Evolutionary conservation across 2,888 invertebrate genomes (phyloP).

Genomic region (Eristalinus sepulchralis): DNA sequence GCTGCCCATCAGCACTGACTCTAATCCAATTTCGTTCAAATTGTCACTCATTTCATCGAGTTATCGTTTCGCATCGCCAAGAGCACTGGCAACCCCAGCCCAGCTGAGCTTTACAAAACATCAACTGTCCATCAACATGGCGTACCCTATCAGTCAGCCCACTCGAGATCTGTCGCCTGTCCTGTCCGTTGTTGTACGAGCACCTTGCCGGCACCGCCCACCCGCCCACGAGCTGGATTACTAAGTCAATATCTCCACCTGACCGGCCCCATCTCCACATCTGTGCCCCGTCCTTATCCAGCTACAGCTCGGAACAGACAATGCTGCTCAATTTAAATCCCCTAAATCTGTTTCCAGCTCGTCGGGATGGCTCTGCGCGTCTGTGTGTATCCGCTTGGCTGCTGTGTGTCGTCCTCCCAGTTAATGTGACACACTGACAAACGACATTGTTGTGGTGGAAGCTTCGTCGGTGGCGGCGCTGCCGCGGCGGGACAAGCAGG

Average conservation of each 20-base stretch:
- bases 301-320: background rate
- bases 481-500: no score
- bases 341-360: constrained; percentile 48
- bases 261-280: background rate
- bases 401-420: background rate
- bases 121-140: constrained; percentile 41
- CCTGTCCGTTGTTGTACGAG: background rate
- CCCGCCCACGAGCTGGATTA: background rate
- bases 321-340: constrained; percentile 39
- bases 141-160: constrained; percentile 3
- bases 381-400: background rate
- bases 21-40: constrained; percentile 40
- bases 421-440: constrained; percentile 35
- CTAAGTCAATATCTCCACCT: constrained; percentile 32
- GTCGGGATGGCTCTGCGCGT: constrained; percentile 1
- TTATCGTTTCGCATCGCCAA: constrained; percentile 36
- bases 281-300: background rate
- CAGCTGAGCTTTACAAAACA: constrained; percentile 1
- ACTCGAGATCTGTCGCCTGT: background rate
- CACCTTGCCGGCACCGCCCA: background rate
- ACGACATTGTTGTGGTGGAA: constrained; percentile 12
- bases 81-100: background rate
- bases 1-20: constrained; percentile 11
- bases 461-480: no score
- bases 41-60: constrained; percentile 33